Percentiles rank a stretch among this genome's conserved stretches.
These are phyloP conservation scores for Acyrthosiphon pisum DNA, from an alignment of 1,140 invertebrate species.

Conservation along the genomic window DNA sequence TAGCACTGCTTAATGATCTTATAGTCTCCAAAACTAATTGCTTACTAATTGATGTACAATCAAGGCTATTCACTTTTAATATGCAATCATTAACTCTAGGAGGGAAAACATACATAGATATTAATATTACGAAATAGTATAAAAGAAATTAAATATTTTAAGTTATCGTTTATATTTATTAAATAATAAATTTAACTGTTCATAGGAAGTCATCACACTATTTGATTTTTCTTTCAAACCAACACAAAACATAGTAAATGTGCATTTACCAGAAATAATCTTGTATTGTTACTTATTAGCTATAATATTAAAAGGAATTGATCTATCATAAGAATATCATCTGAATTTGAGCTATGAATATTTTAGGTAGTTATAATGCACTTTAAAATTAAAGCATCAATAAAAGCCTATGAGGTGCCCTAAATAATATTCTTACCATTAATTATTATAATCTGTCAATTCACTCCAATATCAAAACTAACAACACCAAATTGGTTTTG, in stretches of 20 bases:
- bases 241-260: background rate
- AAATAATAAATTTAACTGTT: background rate
- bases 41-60: constrained; percentile 76
- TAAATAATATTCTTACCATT: too few species aligned
- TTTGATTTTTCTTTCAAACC: background rate
- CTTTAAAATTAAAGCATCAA: too few species aligned
- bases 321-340: background rate
- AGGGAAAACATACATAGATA: constrained; percentile 52
- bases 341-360: too few species aligned
- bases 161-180: background rate
- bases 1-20: constrained; percentile 68
- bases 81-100: constrained; percentile 81
- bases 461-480: too few species aligned
- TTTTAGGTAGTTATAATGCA: too few species aligned
- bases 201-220: background rate
- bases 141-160: background rate
- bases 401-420: too few species aligned
- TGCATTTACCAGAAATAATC: background rate
- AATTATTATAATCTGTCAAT: too few species aligned
- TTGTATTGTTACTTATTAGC: background rate
- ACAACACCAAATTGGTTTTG: too few species aligned
- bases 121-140: background rate
- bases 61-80: constrained; percentile 78
- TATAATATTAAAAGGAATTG: background rate
- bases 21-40: constrained; percentile 76